Evolutionary conservation across 2,888 invertebrate species (phyloP), one percentile per base, ranked within the genome.

Genomic region (Drosophila trichaetosa): DNA sequence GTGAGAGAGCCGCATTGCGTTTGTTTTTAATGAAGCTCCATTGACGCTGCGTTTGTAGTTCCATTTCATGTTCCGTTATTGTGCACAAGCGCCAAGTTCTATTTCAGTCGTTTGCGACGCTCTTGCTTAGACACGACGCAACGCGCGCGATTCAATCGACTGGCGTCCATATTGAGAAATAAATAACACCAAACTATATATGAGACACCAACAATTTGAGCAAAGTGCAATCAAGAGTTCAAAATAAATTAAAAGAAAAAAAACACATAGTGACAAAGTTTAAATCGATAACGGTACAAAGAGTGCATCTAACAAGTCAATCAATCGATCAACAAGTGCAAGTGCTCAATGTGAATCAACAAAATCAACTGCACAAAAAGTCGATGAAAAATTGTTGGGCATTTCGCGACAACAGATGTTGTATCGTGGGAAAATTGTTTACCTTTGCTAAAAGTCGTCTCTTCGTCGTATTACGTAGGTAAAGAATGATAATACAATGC

Each of bases 351-450:
- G 61, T 54, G 60, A 70, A 78, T 58, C 21, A 60, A 48, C 29
- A 18, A n/a, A 51, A 56, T 72, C 53, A 56, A 59, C 58, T 76
- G 72, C 75, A 77, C 33, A 68, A 81, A 81, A 77, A 83, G 73
- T 73, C 73, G 52, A 73, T 81, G 77, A 81, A 87, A 84, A 74
- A 65, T 73, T 64, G 58, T 40, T 51, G 65, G 69, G 62, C 63
- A 67, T 67, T 65, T 63, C 53, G 64, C 52, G 52, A 54, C 77
- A 76, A 54, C 77, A 76, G 76, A 65, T 79, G 65, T 72, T 71
- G 67, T 52, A 88, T 88, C 85, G 85, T 85, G 85, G 88, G 85
- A 85, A 81, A 88, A 85, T 78, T 88, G 68, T 82, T 83, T 74
- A 77, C 79, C 75, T 69, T 57, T 48, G 54, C 61, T 51, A n/a